phyloP scores from a whole-genome alignment of 2,113 vertebrate species.

The Crotophaga sulcirostris region DNA sequence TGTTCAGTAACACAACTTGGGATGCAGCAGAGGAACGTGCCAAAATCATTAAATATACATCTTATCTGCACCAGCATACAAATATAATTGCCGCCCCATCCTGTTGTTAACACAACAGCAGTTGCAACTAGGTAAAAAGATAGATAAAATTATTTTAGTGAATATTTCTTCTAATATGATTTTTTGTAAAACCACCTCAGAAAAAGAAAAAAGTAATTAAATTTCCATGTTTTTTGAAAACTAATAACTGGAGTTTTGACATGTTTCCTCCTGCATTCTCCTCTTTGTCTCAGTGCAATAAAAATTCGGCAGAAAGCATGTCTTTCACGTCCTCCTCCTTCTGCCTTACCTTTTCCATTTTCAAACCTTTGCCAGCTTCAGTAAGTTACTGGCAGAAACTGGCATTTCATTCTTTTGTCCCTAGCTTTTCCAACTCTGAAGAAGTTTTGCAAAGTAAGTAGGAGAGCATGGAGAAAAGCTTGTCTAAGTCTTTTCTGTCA shows the following conservation, averaged over 20 bases:
- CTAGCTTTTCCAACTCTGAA: not conserved
- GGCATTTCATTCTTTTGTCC: not conserved
- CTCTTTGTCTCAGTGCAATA: not conserved
- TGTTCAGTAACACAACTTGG: not conserved
- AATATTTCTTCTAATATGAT: not conserved
- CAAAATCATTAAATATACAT: not conserved
- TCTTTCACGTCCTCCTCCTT: not conserved
- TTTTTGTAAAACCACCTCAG: not conserved
- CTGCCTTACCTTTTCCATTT: not conserved
- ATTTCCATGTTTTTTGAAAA: not conserved
- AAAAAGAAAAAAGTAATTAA: not conserved
- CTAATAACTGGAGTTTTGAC: not conserved
- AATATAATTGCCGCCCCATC: not conserved
- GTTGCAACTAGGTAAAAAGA: not conserved
- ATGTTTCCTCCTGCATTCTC: not conserved
- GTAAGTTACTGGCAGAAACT: not conserved
- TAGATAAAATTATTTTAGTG: not conserved
- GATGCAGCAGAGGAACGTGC: not conserved
- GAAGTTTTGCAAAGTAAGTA: not conserved
- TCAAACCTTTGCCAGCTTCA: constrained; percentile 1
- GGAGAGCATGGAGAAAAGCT: not conserved
- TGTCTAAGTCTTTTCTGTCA: not conserved
- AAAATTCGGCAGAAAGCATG: not conserved
- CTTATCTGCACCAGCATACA: not conserved
- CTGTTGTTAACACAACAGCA: not conserved